Percentiles rank a stretch among this genome's conserved stretches.
Conservation (phyloP, 1,140 invertebrate species). For the Drosophila bifasciata region DNA sequence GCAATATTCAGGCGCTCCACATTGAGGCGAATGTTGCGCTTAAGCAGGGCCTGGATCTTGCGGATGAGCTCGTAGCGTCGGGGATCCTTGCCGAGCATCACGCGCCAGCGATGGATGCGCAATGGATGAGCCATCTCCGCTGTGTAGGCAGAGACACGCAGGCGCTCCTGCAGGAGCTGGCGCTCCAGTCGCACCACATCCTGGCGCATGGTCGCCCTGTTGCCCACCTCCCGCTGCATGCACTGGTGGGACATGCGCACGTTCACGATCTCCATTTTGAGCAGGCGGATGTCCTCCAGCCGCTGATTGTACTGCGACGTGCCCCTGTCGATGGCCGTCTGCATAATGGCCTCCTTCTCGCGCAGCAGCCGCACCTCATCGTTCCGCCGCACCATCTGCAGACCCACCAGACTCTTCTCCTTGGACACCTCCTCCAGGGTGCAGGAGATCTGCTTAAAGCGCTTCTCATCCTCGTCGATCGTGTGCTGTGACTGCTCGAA, state of each 20-base stretch:
- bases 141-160: slow-evolving; percentile 89
- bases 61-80: slow-evolving; percentile 87
- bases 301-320: slow-evolving; percentile 87
- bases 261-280: slow-evolving; percentile 90
- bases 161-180: slow-evolving; percentile 88
- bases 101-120: slow-evolving; percentile 91
- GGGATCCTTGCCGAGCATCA: slow-evolving; percentile 89
- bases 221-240: slow-evolving; percentile 86
- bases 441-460: slow-evolving; percentile 86
- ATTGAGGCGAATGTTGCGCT: slow-evolving; percentile 44
- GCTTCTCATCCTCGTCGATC: slow-evolving; percentile 85
- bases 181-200: slow-evolving; percentile 91
- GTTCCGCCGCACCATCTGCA: slow-evolving; percentile 89
- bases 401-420: slow-evolving; percentile 89
- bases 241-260: slow-evolving; percentile 87
- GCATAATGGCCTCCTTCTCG: slow-evolving; percentile 89
- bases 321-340: slow-evolving; percentile 88
- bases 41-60: slow-evolving; percentile 89
- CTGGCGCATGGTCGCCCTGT: slow-evolving; percentile 86
- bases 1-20: slow-evolving; percentile 28
- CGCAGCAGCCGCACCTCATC: slow-evolving; percentile 89
- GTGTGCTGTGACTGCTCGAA: slow-evolving; percentile 84
- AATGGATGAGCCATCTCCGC: slow-evolving; percentile 91
- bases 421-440: slow-evolving; percentile 87
- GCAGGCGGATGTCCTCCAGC: slow-evolving; percentile 90